Evolutionary conservation across 2,888 invertebrate genomes (phyloP), one percentile per base, ranked within the genome.

Genomic region (Drosophila aldrichi): DNA sequence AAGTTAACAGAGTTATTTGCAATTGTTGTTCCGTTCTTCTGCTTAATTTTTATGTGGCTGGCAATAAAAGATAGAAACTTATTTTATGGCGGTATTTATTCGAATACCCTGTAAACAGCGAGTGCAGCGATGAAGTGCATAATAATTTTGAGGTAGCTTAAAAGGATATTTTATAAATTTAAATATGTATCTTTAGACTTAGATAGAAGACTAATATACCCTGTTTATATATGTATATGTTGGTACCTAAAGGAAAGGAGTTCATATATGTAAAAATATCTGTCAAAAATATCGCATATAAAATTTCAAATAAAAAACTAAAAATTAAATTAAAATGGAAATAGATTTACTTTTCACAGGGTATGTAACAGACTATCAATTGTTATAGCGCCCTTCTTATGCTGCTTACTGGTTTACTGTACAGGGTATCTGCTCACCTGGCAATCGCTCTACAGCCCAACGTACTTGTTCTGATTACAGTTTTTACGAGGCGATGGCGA

Each of bases 81-180:
- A 87, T 84, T 87, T 87, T 89, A 87, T 87, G 89, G 89, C 88
- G 75, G 88, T 87, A 89, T 87, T 87, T 87, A 87, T 89, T 84
- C 73, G 66, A 48, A 48, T 63, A 63, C 62, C 40, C 66, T 66
- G 67, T 34, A 46, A 7, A 1, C 44, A 16, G 7, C 16, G 12
- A 20, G 2, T 20, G 12, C 18, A 10, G 10, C 3, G 2, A 12
- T 14, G 22, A 12, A 34, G 14, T n/a, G 46, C 14, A 20, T 48
- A 6, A 18, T 16, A 5, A 3, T 32, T 18, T 2, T 10, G 2
- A 18, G 18, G 3, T 32, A 18, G 18, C 32, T 8, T 7, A 44
- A 16, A 7, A 22, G 16, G 7, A 20, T 20, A 20, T 41, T 10
- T 9, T 0, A 32, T 40, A 38, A 10, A 41, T 18, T 10, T 18